Base-by-base conservation (phyloP, 2,888 invertebrate genomes). In the Philereme transversata region DNA sequence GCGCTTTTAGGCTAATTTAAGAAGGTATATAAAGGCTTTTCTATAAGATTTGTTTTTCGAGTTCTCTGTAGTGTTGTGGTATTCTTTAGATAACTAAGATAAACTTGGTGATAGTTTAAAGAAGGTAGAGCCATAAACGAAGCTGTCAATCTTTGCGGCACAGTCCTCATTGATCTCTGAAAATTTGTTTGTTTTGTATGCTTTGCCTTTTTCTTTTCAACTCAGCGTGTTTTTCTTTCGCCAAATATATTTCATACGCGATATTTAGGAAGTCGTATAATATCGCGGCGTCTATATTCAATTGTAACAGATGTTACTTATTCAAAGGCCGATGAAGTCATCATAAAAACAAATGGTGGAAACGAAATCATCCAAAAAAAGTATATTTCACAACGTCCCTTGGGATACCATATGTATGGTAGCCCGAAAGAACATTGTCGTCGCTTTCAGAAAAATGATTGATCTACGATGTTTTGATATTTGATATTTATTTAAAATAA, bases 111-210 rank as follows among this genome's bases (percentile, higher is more conserved):
- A 5, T 45, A 51, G 51, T 47, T 47, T 55, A 51, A 57, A 57
- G 54, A 43, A 48, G 9, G 40, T 54, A 9, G 51, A 43, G 22
- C 4, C 43, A 4, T n/a, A 43, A 9, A 64, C 47, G 50, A 63
- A 51, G 52, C 61, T 60, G 43, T 55, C 54, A 56, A 62, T 63
- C 58, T 52, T 9, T 22, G 44, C 45, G 10, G 44, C 34, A 36
- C 34, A 36, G 46, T 33, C 4, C 38, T 48, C 41, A 64, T 65
- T 60, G 57, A 60, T 60, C 47, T 60, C 40, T 43, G 8, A 33
- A 44, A 44, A 55, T 51, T 59, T 59, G 55, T 63, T 60, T 60
- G 62, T 67, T 63, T 55, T 60, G 50, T 0, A 47, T 49, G 46
- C 51, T 22, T 49, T 41, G 33, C n/a, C 6, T 43, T 58, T 48